Base-by-base conservation (phyloP, 2,113 vertebrate genomes). In the Madoqua kirkii region DNA sequence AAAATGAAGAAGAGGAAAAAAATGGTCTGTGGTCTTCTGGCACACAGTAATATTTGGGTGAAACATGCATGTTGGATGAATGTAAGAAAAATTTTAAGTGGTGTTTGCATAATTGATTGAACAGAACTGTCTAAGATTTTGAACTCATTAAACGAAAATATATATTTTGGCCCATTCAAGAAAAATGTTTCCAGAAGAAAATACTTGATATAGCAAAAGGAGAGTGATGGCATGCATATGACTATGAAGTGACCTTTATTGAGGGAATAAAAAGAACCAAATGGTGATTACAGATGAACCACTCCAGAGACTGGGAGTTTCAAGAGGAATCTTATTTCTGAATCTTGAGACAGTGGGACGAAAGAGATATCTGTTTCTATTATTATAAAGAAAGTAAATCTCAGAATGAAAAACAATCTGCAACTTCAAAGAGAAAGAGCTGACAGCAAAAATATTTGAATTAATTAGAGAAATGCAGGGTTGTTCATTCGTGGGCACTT, bases 371-470 rank as follows among this genome's bases (percentile, higher is more conserved):
- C 88, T 86, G 82, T 96, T 93, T 96, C 88, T 97, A 88, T 96
- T 96, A 94, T 86, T 71, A 36, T 89, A 86, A 89, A 95, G 91
- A 95, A 87, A 98, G 81, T 59, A 54, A 95, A 91, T 98, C 76
- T 95, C 91, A 89, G 64, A 95, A 76, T 82, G n/a, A 95, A 98
- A 97, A 94, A 67, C 60, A 94, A 87, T 95, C 83, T 97, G 86
- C 50, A 60, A 23, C 89, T 98, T 98, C 93, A 94, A 93, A 97
- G 91, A 76, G 92, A 95, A 93, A 83, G 27, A 96, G 48, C 59
- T 97, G 91, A 95, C 67, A 96, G 95, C 31, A 89, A 97, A 71
- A 97, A 91, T 96, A 98, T 97, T 90, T 97, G 83, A 96, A 97
- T 97, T 97, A 97, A 97, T 97, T 97, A 95, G 60, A 93, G 93